Conservation (phyloP, 2,797 vertebrate species). For the Psittacula echo region DNA sequence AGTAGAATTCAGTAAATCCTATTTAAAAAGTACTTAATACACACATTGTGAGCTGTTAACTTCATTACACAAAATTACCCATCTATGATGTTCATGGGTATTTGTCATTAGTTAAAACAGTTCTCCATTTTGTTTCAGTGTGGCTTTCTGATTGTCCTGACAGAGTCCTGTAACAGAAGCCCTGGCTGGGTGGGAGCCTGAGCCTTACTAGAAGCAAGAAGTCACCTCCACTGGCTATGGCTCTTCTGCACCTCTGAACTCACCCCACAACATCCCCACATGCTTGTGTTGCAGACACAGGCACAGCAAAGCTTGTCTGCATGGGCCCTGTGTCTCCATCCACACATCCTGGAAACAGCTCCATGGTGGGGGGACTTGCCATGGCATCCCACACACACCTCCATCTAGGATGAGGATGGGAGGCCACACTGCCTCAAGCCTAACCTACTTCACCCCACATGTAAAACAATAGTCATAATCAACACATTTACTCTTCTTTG, state of each 20-base stretch:
- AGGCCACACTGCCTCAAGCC: background rate
- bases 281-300: background rate
- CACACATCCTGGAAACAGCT: background rate
- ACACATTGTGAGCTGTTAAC: background rate
- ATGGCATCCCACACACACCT: background rate
- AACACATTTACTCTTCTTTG: accelerated
- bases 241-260: background rate
- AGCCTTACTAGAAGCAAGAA: background rate
- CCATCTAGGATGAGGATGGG: background rate
- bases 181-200: background rate
- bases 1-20: background rate
- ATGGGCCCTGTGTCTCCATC: accelerated
- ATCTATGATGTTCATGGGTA: accelerated
- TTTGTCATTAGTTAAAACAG: background rate
- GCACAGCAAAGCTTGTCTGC: background rate
- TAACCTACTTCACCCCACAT: background rate
- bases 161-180: background rate
- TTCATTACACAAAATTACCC: background rate
- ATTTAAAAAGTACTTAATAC: background rate
- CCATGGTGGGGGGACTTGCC: background rate
- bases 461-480: background rate
- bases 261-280: background rate
- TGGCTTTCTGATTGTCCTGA: background rate
- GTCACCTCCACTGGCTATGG: too few species aligned
- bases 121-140: background rate